Percentiles rank a stretch among this genome's conserved stretches.
These are phyloP conservation scores for Pseudopipra pipra DNA, from an alignment of 2,113 vertebrate genomes.

Conservation along the genomic window DNA sequence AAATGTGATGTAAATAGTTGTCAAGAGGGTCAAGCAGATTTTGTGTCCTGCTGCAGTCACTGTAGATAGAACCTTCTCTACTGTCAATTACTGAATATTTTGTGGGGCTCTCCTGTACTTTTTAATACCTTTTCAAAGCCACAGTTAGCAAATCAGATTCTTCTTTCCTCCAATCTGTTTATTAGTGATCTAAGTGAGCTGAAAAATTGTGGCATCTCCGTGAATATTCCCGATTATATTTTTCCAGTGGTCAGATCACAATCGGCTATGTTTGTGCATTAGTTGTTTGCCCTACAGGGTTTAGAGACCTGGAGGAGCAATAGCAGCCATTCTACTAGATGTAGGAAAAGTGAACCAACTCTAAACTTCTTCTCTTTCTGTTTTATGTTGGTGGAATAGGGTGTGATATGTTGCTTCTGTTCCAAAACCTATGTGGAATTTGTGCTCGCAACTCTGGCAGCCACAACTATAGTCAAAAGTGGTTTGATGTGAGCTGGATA, in stretches of 20 bases:
- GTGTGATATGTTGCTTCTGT: not conserved
- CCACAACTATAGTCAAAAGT: not conserved
- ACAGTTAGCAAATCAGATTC: not conserved
- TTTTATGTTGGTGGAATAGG: not conserved
- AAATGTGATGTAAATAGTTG: not conserved
- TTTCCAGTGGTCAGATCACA: not conserved
- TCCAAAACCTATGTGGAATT: not conserved
- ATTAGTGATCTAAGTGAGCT: not conserved
- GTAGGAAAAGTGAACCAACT: not conserved
- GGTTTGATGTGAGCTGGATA: not conserved
- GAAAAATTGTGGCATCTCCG: not conserved
- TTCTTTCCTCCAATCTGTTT: not conserved
- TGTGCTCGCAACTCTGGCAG: rapidly evolving
- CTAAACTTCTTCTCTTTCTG: not conserved
- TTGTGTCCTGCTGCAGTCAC: not conserved
- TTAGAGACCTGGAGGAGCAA: not conserved
- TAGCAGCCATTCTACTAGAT: not conserved
- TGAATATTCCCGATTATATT: not conserved
- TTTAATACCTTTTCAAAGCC: not conserved
- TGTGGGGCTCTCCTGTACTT: not conserved
- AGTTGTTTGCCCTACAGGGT: not conserved
- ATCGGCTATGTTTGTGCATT: not conserved
- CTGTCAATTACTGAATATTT: not conserved
- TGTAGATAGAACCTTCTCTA: not conserved
- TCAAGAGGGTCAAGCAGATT: not conserved